Conservation (phyloP, 2,797 vertebrate genomes). For the Micropoecilia bifurca region DNA sequence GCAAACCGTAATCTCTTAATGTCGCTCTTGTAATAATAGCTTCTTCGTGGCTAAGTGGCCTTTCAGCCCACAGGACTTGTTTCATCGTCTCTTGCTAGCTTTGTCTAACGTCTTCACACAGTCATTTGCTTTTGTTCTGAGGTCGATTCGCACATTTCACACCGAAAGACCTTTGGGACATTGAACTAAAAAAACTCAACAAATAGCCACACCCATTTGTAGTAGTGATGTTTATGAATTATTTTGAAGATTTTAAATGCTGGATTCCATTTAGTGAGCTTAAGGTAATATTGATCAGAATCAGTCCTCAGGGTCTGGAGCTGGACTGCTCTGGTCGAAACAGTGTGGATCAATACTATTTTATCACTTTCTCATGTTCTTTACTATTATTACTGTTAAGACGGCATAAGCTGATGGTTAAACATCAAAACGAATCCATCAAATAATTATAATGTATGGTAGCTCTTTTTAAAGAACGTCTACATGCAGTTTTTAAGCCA, state of each 20-base stretch:
- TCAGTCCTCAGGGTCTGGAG: not conserved
- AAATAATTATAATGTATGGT: not conserved
- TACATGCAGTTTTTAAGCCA: not conserved
- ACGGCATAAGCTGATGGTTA: not conserved
- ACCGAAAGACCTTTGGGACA: not conserved
- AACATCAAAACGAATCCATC: not conserved
- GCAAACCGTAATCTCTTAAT: not conserved
- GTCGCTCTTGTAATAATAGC: not conserved
- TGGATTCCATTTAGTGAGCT: not conserved
- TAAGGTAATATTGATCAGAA: not conserved
- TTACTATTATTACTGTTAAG: not conserved
- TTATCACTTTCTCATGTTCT: not conserved
- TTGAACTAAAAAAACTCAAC: not conserved
- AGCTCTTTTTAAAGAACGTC: not conserved
- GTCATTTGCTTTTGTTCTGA: not conserved
- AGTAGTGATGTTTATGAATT: not conserved
- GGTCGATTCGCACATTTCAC: not conserved
- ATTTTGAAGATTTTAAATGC: not conserved
- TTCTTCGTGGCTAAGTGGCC: not conserved
- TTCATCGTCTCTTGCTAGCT: not conserved
- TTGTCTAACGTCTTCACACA: not conserved
- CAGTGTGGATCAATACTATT: not conserved
- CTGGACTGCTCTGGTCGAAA: not conserved
- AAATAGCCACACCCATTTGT: not conserved
- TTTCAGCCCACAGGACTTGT: not conserved